These are phyloP conservation scores for Halcyon chelicuti DNA, from an alignment of 2,797 vertebrate species.

Conservation along the genomic window DNA sequence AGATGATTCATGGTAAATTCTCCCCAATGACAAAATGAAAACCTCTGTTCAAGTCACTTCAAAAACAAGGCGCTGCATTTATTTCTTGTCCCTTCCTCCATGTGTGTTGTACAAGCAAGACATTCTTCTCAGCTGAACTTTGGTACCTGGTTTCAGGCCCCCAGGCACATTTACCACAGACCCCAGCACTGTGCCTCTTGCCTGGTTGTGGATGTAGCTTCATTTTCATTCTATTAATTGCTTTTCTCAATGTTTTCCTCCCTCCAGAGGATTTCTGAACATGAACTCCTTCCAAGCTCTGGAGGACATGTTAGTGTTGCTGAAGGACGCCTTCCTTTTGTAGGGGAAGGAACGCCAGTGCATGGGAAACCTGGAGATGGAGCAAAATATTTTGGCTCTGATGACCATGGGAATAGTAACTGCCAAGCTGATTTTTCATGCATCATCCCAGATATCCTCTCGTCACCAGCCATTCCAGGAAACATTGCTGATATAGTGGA, in stretches of 20 bases:
- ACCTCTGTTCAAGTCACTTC: background rate
- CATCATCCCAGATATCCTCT: constrained; percentile 67
- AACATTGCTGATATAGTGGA: constrained; percentile 77
- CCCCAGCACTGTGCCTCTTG: background rate
- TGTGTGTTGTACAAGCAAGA: background rate
- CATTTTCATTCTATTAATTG: background rate
- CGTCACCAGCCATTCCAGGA: constrained; percentile 71
- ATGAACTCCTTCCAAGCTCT: background rate
- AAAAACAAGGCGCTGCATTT: background rate
- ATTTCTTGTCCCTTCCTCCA: background rate
- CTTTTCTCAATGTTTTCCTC: background rate
- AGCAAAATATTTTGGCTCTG: background rate
- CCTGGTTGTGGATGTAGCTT: background rate
- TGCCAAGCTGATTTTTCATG: constrained; percentile 73
- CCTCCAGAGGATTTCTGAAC: constrained; percentile 26
- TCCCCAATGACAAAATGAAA: background rate
- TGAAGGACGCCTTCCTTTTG: background rate
- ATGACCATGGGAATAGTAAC: background rate
- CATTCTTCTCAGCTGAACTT: background rate
- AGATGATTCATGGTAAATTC: background rate
- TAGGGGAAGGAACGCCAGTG: background rate
- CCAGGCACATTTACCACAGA: background rate
- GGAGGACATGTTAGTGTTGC: background rate
- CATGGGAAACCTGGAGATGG: constrained; percentile 5
- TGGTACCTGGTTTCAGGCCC: background rate